phyloP scores from a whole-genome alignment of 2,113 vertebrate genomes.

The Vireo altiloquus region DNA sequence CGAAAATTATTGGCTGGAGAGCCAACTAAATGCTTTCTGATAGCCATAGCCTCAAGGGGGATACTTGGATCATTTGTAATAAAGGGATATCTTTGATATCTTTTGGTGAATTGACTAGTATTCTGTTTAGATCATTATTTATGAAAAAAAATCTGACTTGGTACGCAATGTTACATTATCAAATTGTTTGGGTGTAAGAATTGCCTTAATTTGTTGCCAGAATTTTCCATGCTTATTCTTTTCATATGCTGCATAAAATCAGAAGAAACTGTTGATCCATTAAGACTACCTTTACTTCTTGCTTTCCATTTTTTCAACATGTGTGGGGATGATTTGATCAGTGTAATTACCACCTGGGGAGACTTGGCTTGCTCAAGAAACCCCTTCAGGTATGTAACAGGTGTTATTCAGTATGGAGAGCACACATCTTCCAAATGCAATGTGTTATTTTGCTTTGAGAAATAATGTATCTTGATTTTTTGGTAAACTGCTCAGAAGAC shows the following conservation, averaged over 20 bases:
- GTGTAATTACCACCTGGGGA: background rate
- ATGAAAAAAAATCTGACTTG: constrained; percentile 51
- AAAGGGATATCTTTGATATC: constrained; percentile 61
- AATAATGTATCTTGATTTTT: background rate
- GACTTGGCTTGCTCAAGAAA: background rate
- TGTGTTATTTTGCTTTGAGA: background rate
- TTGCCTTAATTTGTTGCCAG: constrained; percentile 13
- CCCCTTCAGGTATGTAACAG: background rate
- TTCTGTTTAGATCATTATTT: constrained; percentile 69
- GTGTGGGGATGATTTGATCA: background rate
- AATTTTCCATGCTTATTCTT: constrained; percentile 2
- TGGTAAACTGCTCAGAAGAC: background rate
- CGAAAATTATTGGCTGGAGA: constrained; percentile 63
- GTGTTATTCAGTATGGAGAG: background rate
- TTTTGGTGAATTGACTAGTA: constrained; percentile 67
- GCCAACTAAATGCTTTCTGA: constrained; percentile 68
- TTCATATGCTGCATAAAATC: background rate
- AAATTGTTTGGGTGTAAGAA: constrained; percentile 45
- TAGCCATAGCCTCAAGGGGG: constrained; percentile 55
- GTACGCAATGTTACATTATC: constrained; percentile 6
- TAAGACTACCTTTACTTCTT: background rate
- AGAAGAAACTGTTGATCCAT: background rate
- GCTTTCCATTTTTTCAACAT: background rate
- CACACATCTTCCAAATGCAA: background rate
- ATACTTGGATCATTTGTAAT: constrained; percentile 68